Evolutionary conservation across 2,113 vertebrate species (phyloP), one percentile per base, ranked within the genome.

Genomic region (Nibea albiflora): DNA sequence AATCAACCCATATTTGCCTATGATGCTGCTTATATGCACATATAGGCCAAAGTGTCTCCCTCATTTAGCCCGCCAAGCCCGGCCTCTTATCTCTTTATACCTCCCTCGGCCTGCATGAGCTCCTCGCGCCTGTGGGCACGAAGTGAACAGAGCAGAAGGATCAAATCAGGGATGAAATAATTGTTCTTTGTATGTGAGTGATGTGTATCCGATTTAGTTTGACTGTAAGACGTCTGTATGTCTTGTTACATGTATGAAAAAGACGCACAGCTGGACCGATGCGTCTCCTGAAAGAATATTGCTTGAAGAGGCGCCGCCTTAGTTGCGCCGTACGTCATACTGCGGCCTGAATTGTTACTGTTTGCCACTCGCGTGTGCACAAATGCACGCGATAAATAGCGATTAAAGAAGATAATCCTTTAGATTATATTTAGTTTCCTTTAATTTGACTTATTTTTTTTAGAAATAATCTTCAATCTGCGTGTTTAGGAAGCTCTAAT

Each of bases 111-210:
- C 73, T 83, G 64, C 47, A 71, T 69, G 72, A 75, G 69, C 86
- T 75, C 35, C 58, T 70, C 61, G n/a, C 58, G 77, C 84, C 80
- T 61, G 56, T 66, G 84, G 77, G 74, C 83, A 61, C 73, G 60
- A 81, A 82, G 73, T 74, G 83, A 81, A 83, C 62, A 78, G 76
- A 88, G 60, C 69, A 83, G 47, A 20, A 64, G 78, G 81, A 85
- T 74, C 76, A 83, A 78, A 84, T 89, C 82, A 86, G 64, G 82
- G 76, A 60, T 65, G 0, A 87, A 85, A 75, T 77, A 73, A 78
- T 76, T 74, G 60, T 76, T 69, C 68, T 74, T 22, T 78, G 57
- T 64, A 47, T 76, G 31, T 63, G 69, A 2, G 44, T 61, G 46
- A 53, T 35, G 67, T 77, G 66, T 49, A n/a, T 69, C 39, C 2